These are phyloP conservation scores for Caenorhabditis elegans DNA, from an alignment of 1,140 invertebrate species.

Conservation along the genomic window DNA sequence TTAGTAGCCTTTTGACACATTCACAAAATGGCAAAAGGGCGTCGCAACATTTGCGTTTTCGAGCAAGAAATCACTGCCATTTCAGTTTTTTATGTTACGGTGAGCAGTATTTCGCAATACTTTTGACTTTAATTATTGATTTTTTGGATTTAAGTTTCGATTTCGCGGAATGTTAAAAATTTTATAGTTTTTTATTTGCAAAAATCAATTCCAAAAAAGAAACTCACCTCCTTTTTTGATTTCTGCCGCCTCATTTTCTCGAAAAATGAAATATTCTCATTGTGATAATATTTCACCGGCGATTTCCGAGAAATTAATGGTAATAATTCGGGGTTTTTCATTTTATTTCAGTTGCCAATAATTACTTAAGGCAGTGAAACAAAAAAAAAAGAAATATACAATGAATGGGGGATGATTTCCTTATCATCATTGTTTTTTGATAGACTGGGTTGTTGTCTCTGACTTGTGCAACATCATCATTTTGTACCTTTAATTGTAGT, in stretches of 20 bases:
- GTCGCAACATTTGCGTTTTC: neutral
- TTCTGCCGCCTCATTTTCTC: neutral
- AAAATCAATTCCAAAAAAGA: neutral
- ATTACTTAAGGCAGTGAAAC: no score
- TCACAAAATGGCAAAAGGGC: neutral
- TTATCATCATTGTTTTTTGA: slow-evolving; percentile 1
- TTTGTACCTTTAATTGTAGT: no score
- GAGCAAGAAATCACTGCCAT: no score
- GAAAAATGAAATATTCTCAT: neutral
- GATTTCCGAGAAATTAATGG: neutral
- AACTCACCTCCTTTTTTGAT: neutral
- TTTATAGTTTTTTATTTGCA: no score
- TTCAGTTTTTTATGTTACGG: neutral
- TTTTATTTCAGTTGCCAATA: neutral
- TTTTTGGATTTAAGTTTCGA: neutral
- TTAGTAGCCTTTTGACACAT: no score
- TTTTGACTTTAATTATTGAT: neutral
- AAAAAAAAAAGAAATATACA: no score
- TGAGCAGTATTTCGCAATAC: neutral
- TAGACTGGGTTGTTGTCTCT: neutral
- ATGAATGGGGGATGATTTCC: neutral
- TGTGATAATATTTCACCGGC: neutral
- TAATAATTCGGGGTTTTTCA: neutral
- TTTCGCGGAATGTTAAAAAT: no score
- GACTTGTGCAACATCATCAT: neutral